phyloP scores from a whole-genome alignment of 37 sponge, comb jelly and placozoan genomes.

The Haliclona indistincta region DNA sequence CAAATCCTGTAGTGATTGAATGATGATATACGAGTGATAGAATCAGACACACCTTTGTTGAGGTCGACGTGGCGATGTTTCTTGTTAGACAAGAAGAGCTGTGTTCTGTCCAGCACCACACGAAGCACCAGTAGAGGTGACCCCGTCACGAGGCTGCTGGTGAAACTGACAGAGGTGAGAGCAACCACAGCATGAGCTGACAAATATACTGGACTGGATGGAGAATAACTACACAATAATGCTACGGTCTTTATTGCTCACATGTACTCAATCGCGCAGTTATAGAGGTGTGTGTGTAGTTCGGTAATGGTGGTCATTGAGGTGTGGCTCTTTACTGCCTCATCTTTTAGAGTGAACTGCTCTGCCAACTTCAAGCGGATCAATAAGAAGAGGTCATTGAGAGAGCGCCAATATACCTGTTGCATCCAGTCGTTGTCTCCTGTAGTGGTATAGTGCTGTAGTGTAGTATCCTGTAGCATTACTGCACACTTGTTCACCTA shows the following conservation, averaged over 20 bases:
- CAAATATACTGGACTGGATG: conserved; percentile 65
- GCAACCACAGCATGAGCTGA: conserved; percentile 43
- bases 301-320: conserved; percentile 52
- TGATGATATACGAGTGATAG: background rate
- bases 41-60: background rate
- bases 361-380: conserved; percentile 10
- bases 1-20: conserved; percentile 38
- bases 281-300: conserved; percentile 59
- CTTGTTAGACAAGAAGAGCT: conserved; percentile 48
- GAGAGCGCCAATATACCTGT: conserved; percentile 42
- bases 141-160: conserved; percentile 72
- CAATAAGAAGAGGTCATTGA: background rate
- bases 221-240: background rate
- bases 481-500: conserved; percentile 68
- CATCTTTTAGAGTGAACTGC: conserved; percentile 23
- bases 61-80: background rate
- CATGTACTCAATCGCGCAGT: conserved; percentile 67
- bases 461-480: conserved; percentile 16
- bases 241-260: background rate
- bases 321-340: conserved; percentile 33
- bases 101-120: conserved; percentile 45
- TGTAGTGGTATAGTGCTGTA: conserved; percentile 39
- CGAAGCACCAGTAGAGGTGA: conserved; percentile 60
- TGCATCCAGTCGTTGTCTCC: conserved; percentile 26
- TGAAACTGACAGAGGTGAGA: conserved; percentile 56